These are phyloP conservation scores for Nasua narica DNA, from an alignment of 2,797 vertebrate species.

Conservation along the genomic window DNA sequence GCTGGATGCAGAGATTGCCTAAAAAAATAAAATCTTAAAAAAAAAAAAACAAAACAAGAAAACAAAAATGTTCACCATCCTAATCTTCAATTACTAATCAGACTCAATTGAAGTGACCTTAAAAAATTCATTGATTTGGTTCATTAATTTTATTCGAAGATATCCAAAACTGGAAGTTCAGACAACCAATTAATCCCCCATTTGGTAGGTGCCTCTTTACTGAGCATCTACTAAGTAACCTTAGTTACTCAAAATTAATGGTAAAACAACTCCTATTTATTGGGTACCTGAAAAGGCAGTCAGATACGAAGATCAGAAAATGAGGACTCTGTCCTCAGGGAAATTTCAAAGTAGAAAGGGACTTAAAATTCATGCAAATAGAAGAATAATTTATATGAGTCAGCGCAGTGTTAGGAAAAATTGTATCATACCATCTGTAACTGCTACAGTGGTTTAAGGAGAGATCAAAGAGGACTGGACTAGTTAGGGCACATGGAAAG, in stretches of 20 bases:
- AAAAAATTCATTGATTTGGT: background rate
- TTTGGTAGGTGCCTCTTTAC: background rate
- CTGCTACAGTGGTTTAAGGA: background rate
- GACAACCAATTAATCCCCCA: background rate
- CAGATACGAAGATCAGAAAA: background rate
- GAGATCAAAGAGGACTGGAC: background rate
- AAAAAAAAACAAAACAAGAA: background rate
- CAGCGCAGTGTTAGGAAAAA: background rate
- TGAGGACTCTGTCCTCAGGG: background rate
- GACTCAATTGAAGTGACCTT: background rate
- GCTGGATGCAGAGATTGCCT: background rate
- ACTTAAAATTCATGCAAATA: background rate
- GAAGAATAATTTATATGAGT: background rate
- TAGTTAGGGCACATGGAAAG: background rate
- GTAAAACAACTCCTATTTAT: background rate
- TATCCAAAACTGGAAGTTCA: background rate
- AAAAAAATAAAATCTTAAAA: background rate
- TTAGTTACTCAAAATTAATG: background rate
- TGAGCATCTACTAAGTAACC: background rate
- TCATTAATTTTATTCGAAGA: slow-evolving; percentile 10
- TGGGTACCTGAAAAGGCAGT: background rate
- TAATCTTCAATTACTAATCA: background rate
- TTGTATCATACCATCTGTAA: background rate
- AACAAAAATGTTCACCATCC: background rate
- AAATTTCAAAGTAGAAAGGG: background rate